phyloP scores from a whole-genome alignment of 1,140 invertebrate species.

The Drosophila dunni region DNA sequence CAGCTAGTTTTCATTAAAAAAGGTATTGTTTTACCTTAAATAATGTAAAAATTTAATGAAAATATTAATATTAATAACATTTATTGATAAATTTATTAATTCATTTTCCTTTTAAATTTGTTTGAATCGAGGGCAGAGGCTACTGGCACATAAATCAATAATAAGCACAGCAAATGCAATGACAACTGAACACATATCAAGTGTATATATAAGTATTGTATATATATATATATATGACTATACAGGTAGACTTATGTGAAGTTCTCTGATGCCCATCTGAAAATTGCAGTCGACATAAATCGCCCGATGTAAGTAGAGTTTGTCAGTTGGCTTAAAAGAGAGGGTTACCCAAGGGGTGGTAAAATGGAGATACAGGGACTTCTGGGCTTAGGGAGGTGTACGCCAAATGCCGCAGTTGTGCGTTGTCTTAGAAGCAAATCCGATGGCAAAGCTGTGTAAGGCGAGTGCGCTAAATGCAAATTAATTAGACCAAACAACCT shows the following conservation, averaged over 20 bases:
- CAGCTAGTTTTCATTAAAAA: too few species aligned
- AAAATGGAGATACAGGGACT: too few species aligned
- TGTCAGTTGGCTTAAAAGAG: slow-evolving; percentile 26
- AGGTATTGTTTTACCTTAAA: neutral
- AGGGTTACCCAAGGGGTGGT: neutral
- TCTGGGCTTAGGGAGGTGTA: neutral
- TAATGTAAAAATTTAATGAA: neutral
- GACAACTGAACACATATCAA: slow-evolving; percentile 20
- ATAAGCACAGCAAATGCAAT: slow-evolving; percentile 45
- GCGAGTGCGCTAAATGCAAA: slow-evolving; percentile 62
- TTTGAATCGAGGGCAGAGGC: neutral
- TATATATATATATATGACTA: neutral
- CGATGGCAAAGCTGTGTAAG: slow-evolving; percentile 26
- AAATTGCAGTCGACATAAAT: slow-evolving; percentile 65
- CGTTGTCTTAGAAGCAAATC: slow-evolving; percentile 38
- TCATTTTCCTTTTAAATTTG: slow-evolving; percentile 18
- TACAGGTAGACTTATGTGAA: neutral
- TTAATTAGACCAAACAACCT: slow-evolving; percentile 60
- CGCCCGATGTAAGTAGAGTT: slow-evolving; percentile 28
- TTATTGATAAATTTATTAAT: slow-evolving; percentile 14
- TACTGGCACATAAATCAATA: slow-evolving; percentile 44
- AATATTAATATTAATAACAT: neutral
- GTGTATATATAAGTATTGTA: neutral
- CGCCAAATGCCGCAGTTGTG: slow-evolving; percentile 41
- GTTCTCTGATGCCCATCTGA: slow-evolving; percentile 34